phyloP scores from a whole-genome alignment of 2,888 invertebrate species.

The Baccha elongata region DNA sequence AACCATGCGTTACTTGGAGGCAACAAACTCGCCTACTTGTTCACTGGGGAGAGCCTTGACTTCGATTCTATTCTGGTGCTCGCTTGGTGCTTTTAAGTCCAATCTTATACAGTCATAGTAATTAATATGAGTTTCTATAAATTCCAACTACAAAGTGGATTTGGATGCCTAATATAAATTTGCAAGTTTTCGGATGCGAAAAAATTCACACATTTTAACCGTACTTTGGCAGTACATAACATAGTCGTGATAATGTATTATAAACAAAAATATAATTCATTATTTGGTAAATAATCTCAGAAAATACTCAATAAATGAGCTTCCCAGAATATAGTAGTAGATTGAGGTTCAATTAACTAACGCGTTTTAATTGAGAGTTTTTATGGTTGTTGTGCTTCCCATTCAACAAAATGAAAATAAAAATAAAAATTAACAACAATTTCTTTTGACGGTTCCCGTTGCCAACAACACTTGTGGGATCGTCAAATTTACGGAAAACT shows the following conservation, averaged over 20 bases:
- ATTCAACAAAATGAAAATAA: constrained; percentile 29
- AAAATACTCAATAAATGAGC: constrained; percentile 62
- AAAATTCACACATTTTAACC: constrained; percentile 50
- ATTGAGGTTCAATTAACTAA: constrained; percentile 62
- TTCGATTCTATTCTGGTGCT: constrained; percentile 40
- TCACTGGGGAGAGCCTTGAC: constrained; percentile 52
- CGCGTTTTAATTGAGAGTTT: constrained; percentile 61
- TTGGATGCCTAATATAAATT: constrained; percentile 56
- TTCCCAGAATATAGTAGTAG: constrained; percentile 57
- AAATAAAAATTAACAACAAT: neutral
- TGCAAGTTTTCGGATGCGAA: constrained; percentile 14
- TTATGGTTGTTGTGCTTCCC: constrained; percentile 58
- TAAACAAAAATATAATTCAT: constrained; percentile 38
- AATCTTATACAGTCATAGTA: constrained; percentile 8
- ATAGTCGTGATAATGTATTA: neutral
- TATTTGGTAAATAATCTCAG: constrained; percentile 68
- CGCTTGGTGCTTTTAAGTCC: constrained; percentile 6
- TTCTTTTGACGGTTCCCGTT: neutral
- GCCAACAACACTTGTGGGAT: neutral
- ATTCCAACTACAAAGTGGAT: constrained; percentile 8
- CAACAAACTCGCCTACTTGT: constrained; percentile 59
- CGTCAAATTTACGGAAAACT: constrained; percentile 1
- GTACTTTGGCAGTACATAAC: constrained; percentile 6
- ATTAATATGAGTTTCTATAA: constrained; percentile 39
- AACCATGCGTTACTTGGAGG: constrained; percentile 47